phyloP scores from a whole-genome alignment of 2,797 vertebrate genomes.

The Hippopotamyrus pictus region DNA sequence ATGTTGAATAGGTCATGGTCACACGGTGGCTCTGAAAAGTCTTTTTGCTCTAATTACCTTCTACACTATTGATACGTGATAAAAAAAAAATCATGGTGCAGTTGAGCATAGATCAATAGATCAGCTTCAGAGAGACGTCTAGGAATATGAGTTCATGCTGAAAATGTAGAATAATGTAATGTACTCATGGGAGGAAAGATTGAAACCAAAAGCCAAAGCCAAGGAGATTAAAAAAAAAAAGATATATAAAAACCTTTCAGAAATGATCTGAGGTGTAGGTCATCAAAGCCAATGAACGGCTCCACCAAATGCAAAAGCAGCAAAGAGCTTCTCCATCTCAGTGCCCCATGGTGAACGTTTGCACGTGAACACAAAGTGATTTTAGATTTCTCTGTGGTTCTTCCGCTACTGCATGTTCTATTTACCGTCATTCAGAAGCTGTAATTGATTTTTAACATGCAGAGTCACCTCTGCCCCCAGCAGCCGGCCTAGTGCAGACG shows the following conservation, averaged over 20 bases:
- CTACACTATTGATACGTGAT: neutral
- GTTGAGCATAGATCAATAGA: neutral
- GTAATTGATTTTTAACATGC: neutral
- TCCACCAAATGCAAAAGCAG: neutral
- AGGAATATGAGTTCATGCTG: neutral
- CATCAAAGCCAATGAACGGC: neutral
- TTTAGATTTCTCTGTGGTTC: neutral
- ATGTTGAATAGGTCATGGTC: neutral
- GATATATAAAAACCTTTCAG: neutral
- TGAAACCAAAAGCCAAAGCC: neutral
- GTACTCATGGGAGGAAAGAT: neutral
- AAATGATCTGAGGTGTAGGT: neutral
- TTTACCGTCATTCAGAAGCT: neutral
- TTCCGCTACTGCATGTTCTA: neutral
- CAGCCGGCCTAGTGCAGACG: neutral
- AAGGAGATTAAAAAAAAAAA: neutral
- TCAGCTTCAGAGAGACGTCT: neutral
- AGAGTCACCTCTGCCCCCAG: neutral
- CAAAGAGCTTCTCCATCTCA: neutral
- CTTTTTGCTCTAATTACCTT: neutral
- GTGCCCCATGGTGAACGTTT: neutral
- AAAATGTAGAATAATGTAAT: neutral
- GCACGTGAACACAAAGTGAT: neutral
- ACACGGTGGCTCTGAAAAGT: neutral
- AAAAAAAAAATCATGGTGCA: neutral